Conservation (phyloP, 2,113 vertebrate species). For the Carlito syrichta region DNA sequence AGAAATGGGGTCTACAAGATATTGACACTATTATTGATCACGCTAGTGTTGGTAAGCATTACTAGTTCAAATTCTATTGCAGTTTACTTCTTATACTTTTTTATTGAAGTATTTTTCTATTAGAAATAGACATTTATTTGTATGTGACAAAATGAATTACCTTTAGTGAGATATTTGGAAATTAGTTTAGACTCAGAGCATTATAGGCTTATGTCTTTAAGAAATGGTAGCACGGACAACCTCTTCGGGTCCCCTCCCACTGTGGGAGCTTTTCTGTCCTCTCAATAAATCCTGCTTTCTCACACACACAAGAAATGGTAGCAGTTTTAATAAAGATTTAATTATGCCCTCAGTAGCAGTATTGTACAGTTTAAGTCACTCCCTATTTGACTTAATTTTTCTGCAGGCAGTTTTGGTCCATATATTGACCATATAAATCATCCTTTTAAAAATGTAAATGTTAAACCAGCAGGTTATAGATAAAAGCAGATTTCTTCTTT, state of each 20-base stretch:
- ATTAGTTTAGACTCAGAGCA: background rate
- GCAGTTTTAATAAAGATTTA: background rate
- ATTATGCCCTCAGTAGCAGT: background rate
- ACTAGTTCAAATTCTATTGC: slow-evolving; percentile 1
- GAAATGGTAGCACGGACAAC: background rate
- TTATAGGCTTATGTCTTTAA: background rate
- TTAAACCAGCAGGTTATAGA: background rate
- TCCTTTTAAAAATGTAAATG: background rate
- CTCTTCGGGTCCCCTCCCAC: too few species aligned
- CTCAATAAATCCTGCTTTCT: too few species aligned
- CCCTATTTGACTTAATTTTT: background rate
- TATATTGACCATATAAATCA: background rate
- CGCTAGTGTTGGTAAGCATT: slow-evolving; percentile 92
- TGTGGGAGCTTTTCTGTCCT: too few species aligned
- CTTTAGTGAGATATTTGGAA: background rate
- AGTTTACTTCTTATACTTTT: background rate
- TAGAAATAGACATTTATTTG: background rate
- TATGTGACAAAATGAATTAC: background rate
- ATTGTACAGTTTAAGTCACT: background rate
- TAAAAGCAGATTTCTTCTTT: background rate
- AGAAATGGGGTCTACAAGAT: slow-evolving; percentile 98
- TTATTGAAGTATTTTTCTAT: background rate
- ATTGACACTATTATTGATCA: slow-evolving; percentile 95
- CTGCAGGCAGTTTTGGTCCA: background rate
- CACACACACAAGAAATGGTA: background rate